Evolutionary conservation across 2,888 invertebrate genomes (phyloP).

Genomic region (Temnothorax rugatulus): DNA sequence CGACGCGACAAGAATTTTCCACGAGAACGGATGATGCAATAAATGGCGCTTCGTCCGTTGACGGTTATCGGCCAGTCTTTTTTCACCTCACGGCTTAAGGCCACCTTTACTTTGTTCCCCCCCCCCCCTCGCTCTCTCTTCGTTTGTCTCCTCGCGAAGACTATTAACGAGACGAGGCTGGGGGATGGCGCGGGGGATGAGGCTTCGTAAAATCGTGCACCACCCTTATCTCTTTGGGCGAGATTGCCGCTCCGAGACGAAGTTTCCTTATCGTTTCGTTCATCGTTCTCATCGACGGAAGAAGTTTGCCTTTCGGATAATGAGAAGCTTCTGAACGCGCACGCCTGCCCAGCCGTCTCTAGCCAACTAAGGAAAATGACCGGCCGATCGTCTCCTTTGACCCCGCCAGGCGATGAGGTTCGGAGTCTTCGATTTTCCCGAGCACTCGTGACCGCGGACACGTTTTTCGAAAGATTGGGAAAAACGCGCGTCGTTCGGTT

Average conservation of each 20-base stretch:
- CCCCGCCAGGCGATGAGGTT: constrained; percentile 45
- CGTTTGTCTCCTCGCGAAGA: constrained; percentile 42
- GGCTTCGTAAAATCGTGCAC: constrained; percentile 39
- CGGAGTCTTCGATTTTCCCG: constrained; percentile 8
- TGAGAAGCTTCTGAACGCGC: constrained; percentile 70
- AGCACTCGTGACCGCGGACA: neutral
- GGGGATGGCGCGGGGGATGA: neutral
- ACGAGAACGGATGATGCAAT: constrained; percentile 34
- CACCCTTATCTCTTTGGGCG: constrained; percentile 65
- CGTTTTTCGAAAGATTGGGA: neutral
- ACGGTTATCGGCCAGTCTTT: constrained; percentile 38
- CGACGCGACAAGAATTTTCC: constrained; percentile 29
- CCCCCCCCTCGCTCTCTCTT: neutral
- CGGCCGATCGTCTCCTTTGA: constrained; percentile 59
- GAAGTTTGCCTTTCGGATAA: constrained; percentile 76
- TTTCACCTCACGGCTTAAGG: constrained; percentile 45
- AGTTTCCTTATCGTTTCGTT: constrained; percentile 73
- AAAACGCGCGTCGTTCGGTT: neutral
- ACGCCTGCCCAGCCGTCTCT: constrained; percentile 58
- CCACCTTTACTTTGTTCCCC: constrained; percentile 44
- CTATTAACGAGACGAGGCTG: constrained; percentile 57
- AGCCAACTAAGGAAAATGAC: constrained; percentile 70
- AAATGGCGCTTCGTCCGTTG: constrained; percentile 21
- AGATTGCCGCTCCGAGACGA: constrained; percentile 63
- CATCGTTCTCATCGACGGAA: constrained; percentile 73